Base-by-base conservation (phyloP, 2,888 invertebrate genomes). In the Notodromas monacha region DNA sequence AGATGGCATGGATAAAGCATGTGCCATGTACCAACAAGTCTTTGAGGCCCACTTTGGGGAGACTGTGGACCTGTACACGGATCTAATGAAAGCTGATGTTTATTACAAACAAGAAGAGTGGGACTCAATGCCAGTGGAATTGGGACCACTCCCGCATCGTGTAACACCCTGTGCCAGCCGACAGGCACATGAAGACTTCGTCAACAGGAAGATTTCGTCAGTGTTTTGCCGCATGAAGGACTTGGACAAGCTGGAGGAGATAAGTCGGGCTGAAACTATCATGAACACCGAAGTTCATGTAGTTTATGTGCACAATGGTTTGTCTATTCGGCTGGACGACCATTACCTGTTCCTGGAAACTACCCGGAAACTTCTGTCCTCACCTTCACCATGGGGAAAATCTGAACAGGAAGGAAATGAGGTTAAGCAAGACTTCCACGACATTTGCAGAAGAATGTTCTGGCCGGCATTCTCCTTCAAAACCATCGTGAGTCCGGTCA, bases 1-100 rank as follows among this genome's bases (percentile, higher is more conserved):
- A 21, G 21, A 21, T 21, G 21, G 21, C 21, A 21, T 21, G 21
- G 21, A 21, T 21, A 21, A 21, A 21, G 21, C 21, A 21, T 21
- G 21, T 21, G 21, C 21, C 21, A 21, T 21, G 21, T 21, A 21
- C 21, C 21, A 21, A 21, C 21, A 21, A 21, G 21, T 21, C 21
- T 21, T 21, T 21, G 21, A 21, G 21, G 21, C 21, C 21, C 21
- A 21, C 21, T 21, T 21, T 21, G 21, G 21, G 21, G 21, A 21
- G 21, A 21, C 21, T 21, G 21, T 21, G 21, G 21, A 21, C 21
- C 21, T 21, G 21, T 21, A 21, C 21, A 21, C 21, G 21, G 21
- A 21, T 21, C 21, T 21, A 21, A 21, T 21, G 21, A 21, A 21
- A 21, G 21, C 21, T 21, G 21, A 21, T 21, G 21, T 21, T 21